A percentile compares a stretch with the other conserved stretches of the same genome.
Evolutionary conservation across 2,113 vertebrate species (phyloP).

Genomic region (Columba livia): DNA sequence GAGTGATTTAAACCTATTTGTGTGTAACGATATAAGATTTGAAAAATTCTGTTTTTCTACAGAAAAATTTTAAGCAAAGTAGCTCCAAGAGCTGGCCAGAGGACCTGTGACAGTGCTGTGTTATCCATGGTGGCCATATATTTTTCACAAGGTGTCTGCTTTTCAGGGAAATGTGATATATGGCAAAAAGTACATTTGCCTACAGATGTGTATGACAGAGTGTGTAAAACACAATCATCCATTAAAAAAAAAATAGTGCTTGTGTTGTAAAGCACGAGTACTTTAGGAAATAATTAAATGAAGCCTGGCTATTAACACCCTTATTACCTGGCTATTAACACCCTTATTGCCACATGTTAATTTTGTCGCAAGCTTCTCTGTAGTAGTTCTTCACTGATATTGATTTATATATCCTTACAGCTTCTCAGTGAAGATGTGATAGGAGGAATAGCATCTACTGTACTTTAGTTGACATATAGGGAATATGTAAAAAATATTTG

Average conservation of each 20-base stretch:
- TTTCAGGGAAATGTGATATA: neutral
- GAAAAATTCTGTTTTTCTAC: neutral
- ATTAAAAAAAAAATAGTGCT: neutral
- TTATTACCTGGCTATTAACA: neutral
- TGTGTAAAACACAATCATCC: neutral
- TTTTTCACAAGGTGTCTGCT: neutral
- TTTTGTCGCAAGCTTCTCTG: neutral
- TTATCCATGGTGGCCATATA: fast-evolving
- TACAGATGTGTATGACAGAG: neutral
- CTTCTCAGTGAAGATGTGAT: neutral
- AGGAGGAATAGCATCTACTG: neutral
- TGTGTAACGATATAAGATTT: neutral
- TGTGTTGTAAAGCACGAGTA: neutral
- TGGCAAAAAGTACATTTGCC: neutral
- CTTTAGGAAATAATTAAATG: neutral
- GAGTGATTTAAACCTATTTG: neutral
- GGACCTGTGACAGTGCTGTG: neutral
- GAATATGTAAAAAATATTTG: neutral
- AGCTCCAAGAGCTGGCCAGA: neutral
- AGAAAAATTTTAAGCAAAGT: neutral
- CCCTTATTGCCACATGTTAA: neutral
- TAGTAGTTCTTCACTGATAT: neutral
- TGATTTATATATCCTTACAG: neutral
- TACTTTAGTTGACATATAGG: neutral
- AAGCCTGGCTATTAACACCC: neutral